Base-by-base conservation (phyloP, 2,888 invertebrate genomes). In the Antheraea yamamai region DNA sequence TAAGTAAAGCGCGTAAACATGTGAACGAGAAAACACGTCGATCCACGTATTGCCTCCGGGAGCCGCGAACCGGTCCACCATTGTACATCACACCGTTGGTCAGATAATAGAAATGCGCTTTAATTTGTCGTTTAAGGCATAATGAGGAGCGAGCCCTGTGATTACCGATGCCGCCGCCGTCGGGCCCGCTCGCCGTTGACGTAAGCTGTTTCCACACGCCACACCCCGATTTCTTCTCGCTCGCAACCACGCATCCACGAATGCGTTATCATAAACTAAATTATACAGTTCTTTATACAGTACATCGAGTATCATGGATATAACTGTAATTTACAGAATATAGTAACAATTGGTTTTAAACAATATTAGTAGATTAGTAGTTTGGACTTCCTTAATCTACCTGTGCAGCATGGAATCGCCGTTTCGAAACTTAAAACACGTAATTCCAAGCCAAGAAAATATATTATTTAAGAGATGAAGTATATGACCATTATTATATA, bases 111-210 rank as follows among this genome's bases (percentile, higher is more conserved):
- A 94, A 95, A 93, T 89, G 92, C 93, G 92, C 91, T 94, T 95
- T 95, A 95, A 95, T 94, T 95, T 95, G 94, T 95, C 94, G 94
- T 95, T 95, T 95, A 94, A 92, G 91, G 91, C 88, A 93, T 94
- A 95, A 95, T 95, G 94, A 95, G 92, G 87, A 88, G 86, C 87
- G 85, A 82, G 94, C 92, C 94, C 95, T 95, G 95, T 95, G 95
- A 96, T 96, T 95, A 96, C 88, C 88, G 87, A 87, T 87, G 88
- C 91, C 91, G 92, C 94, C 94, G 95, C 93, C 89, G 90, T 92
- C 90, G 91, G 91, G 89, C 89, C 86, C 91, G 89, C 92, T 92
- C 93, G 92, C 92, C 93, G 95, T 91, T 95, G 95, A 95, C 95
- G 94, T 89, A 91, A 86, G 84, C 86, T 85, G 91, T 89, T 89